Percentiles rank a stretch among this genome's conserved stretches.
phyloP scores from a whole-genome alignment of 2,797 vertebrate genomes.

The Arrhamphus sclerolepis region DNA sequence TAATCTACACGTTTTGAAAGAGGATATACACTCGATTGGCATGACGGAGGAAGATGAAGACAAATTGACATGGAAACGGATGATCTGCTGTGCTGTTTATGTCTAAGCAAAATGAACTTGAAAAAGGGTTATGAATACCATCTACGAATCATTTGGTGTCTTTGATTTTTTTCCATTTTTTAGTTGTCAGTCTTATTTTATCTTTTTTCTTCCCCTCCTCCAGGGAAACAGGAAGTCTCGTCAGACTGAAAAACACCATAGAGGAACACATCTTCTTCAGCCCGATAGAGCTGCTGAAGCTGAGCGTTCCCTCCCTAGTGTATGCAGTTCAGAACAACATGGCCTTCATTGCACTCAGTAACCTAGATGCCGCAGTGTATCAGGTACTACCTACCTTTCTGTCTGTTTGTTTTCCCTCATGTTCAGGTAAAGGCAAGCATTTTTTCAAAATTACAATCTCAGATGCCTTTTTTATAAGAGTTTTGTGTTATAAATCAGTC shows the following conservation, averaged over 20 bases:
- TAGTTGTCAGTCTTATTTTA: not conserved
- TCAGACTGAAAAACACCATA: conserved; percentile 81
- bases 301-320: conserved; percentile 93
- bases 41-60: too few species aligned
- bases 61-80: too few species aligned
- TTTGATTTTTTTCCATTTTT: accelerated
- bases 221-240: conserved; percentile 89
- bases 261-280: conserved; percentile 87
- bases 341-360: conserved; percentile 95
- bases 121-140: too few species aligned
- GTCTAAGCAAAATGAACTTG: too few species aligned
- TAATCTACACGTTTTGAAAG: too few species aligned
- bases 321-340: conserved; percentile 98
- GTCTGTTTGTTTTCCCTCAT: not conserved
- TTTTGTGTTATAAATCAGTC: too few species aligned
- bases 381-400: conserved; percentile 81
- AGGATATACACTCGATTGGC: too few species aligned
- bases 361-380: conserved; percentile 96
- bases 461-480: too few species aligned
- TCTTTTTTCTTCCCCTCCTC: conserved; percentile 1
- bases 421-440: not conserved
- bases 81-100: too few species aligned
- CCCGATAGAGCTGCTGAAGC: conserved; percentile 89
- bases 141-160: too few species aligned
- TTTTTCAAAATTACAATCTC: too few species aligned